phyloP scores from a whole-genome alignment of 2,113 vertebrate genomes.

The Oophaga pumilio region DNA sequence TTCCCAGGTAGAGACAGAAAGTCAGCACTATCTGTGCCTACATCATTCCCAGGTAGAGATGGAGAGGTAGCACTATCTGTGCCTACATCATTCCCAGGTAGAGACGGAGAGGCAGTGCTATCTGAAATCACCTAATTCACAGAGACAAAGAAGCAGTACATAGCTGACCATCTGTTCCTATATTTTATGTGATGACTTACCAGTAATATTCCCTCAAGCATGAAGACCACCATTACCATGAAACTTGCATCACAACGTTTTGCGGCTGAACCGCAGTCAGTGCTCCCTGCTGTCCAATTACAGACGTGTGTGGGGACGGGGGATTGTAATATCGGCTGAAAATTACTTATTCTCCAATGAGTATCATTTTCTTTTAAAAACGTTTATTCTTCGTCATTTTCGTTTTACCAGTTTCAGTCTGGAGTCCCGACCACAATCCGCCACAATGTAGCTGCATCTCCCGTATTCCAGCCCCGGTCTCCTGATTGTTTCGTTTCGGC shows the following conservation, averaged over 20 bases:
- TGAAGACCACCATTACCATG: too few relatives aligned
- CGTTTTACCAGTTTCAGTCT: not conserved
- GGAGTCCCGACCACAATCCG: not conserved
- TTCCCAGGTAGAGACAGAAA: not conserved
- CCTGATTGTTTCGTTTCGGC: conserved; percentile 72
- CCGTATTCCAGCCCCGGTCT: conserved; percentile 68
- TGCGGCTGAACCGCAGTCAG: too few relatives aligned
- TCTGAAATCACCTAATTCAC: too few relatives aligned
- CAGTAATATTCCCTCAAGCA: too few relatives aligned
- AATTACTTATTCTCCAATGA: not conserved
- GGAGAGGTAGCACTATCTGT: not conserved
- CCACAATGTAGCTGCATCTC: conserved; percentile 58
- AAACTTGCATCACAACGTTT: too few relatives aligned
- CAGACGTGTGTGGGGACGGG: not conserved
- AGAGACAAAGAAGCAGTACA: too few relatives aligned
- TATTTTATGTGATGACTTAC: too few relatives aligned
- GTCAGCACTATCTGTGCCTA: not conserved
- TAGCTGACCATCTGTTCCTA: too few relatives aligned
- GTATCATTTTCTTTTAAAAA: not conserved
- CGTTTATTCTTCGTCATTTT: not conserved
- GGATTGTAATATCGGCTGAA: not conserved
- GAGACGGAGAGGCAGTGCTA: not conserved
- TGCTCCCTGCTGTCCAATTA: too few relatives aligned
- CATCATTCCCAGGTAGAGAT: not conserved
- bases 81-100: not conserved